phyloP scores from a whole-genome alignment of 2,797 vertebrate genomes.

The Spondyliosoma cantharus region DNA sequence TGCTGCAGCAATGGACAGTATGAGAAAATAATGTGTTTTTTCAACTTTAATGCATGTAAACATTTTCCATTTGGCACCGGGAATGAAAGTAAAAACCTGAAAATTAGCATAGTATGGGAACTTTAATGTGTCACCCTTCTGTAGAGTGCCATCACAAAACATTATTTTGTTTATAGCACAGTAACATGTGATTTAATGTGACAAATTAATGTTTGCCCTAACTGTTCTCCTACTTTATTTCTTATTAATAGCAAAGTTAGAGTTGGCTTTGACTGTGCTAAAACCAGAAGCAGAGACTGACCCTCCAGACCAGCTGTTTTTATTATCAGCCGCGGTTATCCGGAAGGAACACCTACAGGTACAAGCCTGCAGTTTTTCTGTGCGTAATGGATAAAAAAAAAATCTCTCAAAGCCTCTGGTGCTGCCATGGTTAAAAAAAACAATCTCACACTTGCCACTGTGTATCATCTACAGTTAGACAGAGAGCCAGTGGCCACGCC shows the following conservation, averaged over 20 bases:
- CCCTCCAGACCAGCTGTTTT: conserved; percentile 86
- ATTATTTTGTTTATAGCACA: no score
- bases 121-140: no score
- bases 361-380: conserved; percentile 49
- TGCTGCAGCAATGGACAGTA: no score
- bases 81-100: no score
- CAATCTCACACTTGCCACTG: background rate
- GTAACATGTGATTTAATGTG: no score
- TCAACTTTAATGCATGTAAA: no score
- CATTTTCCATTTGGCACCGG: no score
- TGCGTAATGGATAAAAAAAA: background rate
- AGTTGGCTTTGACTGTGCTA: conserved; percentile 87
- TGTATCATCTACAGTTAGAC: conserved; percentile 69
- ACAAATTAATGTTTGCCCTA: no score
- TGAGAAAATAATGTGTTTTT: no score
- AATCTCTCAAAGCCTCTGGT: conserved; percentile 4
- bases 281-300: conserved; percentile 80
- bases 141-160: no score
- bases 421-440: background rate
- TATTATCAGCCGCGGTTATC: conserved; percentile 86
- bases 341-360: conserved; percentile 91
- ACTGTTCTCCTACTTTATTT: background rate
- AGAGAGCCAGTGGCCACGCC: conserved; percentile 56
- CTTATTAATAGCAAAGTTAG: conserved; percentile 83
- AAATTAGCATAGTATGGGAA: no score